phyloP scores from a whole-genome alignment of 2,113 vertebrate genomes.

The Dascyllus trimaculatus region DNA sequence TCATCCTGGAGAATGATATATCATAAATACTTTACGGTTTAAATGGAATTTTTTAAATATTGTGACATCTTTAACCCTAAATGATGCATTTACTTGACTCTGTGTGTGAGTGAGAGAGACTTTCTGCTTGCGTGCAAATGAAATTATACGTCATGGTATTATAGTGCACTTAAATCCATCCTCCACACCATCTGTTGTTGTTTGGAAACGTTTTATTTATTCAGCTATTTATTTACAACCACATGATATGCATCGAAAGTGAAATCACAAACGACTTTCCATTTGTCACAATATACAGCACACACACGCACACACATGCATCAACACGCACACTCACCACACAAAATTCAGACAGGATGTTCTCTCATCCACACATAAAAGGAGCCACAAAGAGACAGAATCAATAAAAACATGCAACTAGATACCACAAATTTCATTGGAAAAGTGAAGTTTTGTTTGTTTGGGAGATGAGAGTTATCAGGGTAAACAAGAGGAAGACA shows the following conservation, averaged over 20 bases:
- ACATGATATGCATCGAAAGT: conserved; percentile 32
- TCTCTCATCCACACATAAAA: conserved; percentile 21
- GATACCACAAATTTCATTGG: background rate
- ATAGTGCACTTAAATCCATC: background rate
- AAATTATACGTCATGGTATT: conserved; percentile 4
- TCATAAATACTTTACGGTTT: background rate
- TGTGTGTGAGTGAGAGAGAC: background rate
- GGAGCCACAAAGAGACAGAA: conserved; percentile 27
- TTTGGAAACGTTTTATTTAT: conserved; percentile 58
- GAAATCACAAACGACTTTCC: conserved; percentile 36
- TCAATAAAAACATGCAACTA: conserved; percentile 39
- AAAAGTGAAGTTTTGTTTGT: background rate
- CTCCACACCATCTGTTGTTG: conserved; percentile 30
- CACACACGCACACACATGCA: conserved; percentile 17
- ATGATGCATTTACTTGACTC: background rate
- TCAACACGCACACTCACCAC: conserved; percentile 18
- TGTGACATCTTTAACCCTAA: background rate
- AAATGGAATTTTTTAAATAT: background rate
- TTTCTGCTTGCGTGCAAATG: background rate
- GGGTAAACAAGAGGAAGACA: background rate
- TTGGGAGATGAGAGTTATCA: background rate
- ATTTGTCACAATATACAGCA: conserved; percentile 19
- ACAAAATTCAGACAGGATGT: background rate
- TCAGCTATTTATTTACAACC: conserved; percentile 55
- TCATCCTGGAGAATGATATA: background rate